Evolutionary conservation across 2,797 vertebrate genomes (phyloP), one percentile per base, ranked within the genome.

Genomic region (Valencia hispanica): DNA sequence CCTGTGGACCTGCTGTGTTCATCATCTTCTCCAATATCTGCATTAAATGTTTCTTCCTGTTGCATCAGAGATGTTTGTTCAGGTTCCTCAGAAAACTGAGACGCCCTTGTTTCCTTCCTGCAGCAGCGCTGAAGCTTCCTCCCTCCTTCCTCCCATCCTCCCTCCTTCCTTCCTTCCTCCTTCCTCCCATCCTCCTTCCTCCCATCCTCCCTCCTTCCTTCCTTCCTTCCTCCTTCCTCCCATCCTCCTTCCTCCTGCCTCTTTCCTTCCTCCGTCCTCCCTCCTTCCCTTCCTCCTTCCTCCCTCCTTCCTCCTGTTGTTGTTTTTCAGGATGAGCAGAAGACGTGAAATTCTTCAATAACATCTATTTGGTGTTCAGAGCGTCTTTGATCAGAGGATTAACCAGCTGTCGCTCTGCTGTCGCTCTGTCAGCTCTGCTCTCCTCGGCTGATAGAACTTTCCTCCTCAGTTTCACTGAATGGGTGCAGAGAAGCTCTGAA

Each of bases 361-460:
- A 70, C 30, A 50, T 51, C 65, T 68, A 25, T 68, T 41, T 68
- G n/a, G 1, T 9, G 9, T 51, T 74, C 7, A 36, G 50, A 55
- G 48, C 9, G 22, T 72, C 70, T 72, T 72, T 72, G 70, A 72
- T 72, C 70, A 72, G 51, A 27, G 70, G 70, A 57, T 72, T 55
- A 39, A 18, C 34, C 51, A 43, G 70, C 36, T 30, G 70, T 69
- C 66, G 39, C 6, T 47, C 66, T 69, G 17, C 27, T 63, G 27
- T 27, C 51, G 15, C 18, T 53, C 34, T 51, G 30, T 50, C 68
- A 68, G 65, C 65, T 41, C 25, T n/a, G 1, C 45, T 50, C 27
- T 50, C 68, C 8, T 48, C n/a, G 5, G 15, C n/a, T 41, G 17
- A 41, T 41, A 1, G 0, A 11, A 0, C 18, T 20, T 32, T 36